Percentiles rank a stretch among this genome's conserved stretches.
These are phyloP conservation scores for Holocentrus rufus DNA, from an alignment of 2,797 vertebrate genomes.

Conservation along the genomic window DNA sequence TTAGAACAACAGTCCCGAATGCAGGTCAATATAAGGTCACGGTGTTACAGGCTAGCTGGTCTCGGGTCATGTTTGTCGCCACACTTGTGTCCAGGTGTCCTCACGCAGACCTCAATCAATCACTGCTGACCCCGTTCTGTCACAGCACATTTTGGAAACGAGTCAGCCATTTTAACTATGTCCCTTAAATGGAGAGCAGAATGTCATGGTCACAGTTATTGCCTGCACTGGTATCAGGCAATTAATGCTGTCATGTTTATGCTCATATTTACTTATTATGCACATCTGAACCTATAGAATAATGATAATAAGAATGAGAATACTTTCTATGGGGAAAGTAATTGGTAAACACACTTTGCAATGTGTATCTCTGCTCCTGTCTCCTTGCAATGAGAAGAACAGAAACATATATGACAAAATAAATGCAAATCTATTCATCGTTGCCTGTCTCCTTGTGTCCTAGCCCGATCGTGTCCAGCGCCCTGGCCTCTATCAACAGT, in stretches of 20 bases:
- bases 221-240: neutral
- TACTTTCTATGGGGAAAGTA: no score
- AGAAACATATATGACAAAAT: neutral
- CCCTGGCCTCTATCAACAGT: slow-evolving; percentile 88
- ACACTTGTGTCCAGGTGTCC: neutral
- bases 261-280: neutral
- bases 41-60: neutral
- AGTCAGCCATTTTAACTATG: slow-evolving; percentile 46
- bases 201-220: neutral
- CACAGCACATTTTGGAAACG: neutral
- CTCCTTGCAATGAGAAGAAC: no score
- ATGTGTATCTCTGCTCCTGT: no score
- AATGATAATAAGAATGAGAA: no score
- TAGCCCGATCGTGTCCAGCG: slow-evolving; percentile 92
- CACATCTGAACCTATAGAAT: no score
- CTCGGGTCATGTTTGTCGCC: slow-evolving; percentile 4
- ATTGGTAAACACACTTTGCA: no score
- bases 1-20: no score
- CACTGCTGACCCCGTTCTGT: neutral
- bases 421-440: neutral
- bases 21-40: neutral
- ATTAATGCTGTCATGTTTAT: neutral
- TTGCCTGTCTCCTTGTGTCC: neutral
- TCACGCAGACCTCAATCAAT: neutral
- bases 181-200: neutral